Conservation (phyloP, 2,113 vertebrate genomes). For the Brevimyrus niger region DNA sequence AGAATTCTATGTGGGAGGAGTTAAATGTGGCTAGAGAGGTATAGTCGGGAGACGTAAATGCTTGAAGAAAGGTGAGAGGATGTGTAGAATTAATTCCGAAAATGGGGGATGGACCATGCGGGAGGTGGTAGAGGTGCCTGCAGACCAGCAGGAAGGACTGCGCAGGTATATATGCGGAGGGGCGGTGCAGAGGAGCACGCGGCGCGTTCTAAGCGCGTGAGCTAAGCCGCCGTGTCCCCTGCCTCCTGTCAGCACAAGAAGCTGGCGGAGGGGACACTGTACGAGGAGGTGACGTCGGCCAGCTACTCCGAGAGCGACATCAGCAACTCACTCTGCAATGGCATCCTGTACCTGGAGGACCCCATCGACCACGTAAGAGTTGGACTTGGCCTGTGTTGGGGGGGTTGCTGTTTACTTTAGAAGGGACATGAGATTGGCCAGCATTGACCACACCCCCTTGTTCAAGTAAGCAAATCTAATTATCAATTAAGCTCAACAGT, state of each 20-base stretch:
- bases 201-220: neutral
- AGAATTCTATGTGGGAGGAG: neutral
- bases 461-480: neutral
- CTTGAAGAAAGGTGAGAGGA: neutral
- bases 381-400: neutral
- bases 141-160: neutral
- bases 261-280: conserved; percentile 74
- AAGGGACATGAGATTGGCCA: neutral
- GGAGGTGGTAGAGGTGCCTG: neutral
- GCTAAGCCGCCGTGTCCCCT: neutral
- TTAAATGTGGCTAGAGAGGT: neutral
- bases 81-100: neutral
- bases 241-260: conserved; percentile 70
- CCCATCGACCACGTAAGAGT: conserved; percentile 72
- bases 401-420: neutral
- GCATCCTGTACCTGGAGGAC: conserved; percentile 79
- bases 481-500: neutral
- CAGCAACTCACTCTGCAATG: conserved; percentile 80
- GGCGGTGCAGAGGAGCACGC: neutral
- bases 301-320: conserved; percentile 79
- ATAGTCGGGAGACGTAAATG: neutral
- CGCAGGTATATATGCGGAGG: neutral
- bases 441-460: neutral
- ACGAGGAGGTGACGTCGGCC: conserved; percentile 70
- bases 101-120: neutral